Conservation (phyloP, 2,797 vertebrate species). For the Antrozous pallidus region DNA sequence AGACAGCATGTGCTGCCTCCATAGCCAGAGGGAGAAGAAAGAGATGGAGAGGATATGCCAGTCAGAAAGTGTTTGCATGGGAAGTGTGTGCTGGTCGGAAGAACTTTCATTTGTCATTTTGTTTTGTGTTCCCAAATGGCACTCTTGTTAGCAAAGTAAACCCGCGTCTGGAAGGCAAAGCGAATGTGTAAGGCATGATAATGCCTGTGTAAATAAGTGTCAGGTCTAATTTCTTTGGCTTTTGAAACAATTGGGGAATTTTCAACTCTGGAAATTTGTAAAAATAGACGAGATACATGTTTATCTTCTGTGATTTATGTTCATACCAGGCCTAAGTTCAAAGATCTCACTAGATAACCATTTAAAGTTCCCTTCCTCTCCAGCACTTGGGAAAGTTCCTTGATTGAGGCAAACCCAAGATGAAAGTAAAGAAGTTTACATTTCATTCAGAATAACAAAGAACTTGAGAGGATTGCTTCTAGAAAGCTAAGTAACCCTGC, state of each 20-base stretch:
- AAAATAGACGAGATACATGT: background rate
- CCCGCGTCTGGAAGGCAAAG: background rate
- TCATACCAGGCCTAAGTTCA: background rate
- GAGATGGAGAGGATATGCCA: background rate
- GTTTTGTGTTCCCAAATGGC: conserved; percentile 38
- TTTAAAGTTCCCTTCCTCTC: background rate
- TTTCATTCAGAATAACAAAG: background rate
- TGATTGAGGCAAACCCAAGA: background rate
- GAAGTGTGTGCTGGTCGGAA: background rate
- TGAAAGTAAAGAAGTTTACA: background rate
- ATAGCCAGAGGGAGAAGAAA: background rate
- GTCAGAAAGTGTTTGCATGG: background rate
- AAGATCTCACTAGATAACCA: background rate
- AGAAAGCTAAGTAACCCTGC: background rate
- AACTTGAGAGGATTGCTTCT: background rate
- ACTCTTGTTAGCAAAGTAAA: conserved; percentile 46
- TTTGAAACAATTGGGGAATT: background rate
- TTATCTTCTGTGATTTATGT: conserved; percentile 15
- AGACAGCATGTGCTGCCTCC: background rate
- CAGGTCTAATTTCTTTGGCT: background rate
- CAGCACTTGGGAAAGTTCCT: background rate
- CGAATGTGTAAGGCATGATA: background rate
- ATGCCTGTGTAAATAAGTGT: background rate
- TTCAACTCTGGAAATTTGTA: background rate
- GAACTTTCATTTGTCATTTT: conserved; percentile 31